These are phyloP conservation scores for Pterocles orientalis DNA, from an alignment of 2,113 vertebrate species.

Conservation along the genomic window DNA sequence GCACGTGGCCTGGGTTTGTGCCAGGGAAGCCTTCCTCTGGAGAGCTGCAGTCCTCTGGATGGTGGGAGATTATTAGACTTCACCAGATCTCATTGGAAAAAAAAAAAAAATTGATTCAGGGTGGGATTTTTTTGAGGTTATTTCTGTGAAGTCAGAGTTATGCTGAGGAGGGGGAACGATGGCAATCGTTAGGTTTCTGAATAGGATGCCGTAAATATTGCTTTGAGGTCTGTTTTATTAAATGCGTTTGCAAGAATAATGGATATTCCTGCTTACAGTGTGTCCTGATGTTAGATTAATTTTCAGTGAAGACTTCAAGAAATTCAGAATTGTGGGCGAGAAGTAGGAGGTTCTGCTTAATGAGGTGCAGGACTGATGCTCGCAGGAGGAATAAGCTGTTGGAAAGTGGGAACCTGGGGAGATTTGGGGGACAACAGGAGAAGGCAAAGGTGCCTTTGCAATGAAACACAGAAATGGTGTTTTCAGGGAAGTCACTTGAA, in stretches of 20 bases:
- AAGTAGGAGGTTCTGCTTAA: neutral
- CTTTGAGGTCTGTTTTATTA: neutral
- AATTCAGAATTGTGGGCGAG: neutral
- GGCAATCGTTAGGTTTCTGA: neutral
- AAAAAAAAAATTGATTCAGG: neutral
- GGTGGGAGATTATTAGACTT: neutral
- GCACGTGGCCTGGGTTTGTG: neutral
- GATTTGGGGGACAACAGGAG: neutral
- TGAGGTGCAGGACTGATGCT: neutral
- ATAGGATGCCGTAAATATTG: neutral
- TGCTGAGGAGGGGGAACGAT: neutral
- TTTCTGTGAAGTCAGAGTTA: neutral
- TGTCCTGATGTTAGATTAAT: neutral
- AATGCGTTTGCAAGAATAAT: neutral
- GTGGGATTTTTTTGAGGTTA: neutral
- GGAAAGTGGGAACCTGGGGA: neutral
- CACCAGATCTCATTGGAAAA: neutral
- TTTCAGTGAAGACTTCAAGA: neutral
- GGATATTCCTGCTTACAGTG: neutral
- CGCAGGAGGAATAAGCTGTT: neutral
- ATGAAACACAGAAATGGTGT: accelerated
- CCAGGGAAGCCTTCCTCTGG: neutral
- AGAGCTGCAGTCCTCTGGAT: neutral
- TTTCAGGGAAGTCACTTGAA: neutral
- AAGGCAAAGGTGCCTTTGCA: neutral